Evolutionary conservation across 2,113 vertebrate species (phyloP), one percentile per base, ranked within the genome.

Genomic region (Collichthys lucidus): DNA sequence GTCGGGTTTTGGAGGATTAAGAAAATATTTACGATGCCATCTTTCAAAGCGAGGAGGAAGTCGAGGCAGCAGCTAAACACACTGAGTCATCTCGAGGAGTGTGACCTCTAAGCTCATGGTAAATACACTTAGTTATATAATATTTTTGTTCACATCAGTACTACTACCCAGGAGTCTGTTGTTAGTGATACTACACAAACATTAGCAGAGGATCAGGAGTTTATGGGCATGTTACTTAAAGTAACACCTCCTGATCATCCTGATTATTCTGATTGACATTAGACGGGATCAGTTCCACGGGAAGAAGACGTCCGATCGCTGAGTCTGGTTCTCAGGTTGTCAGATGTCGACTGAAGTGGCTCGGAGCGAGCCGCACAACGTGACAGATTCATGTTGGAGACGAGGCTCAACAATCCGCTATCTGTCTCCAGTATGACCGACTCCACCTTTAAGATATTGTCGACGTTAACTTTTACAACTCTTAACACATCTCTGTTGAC

Each of bases 21-120:
- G 74, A 74, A 53, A 83, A 89, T 79, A 88, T 88, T 86, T 84
- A 88, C 15, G 57, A 55, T 62, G 24, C 3, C 10, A 0, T 56
- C 20, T 56, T 49, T 62, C n/a, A 69, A 57, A 29, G 35, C 35
- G 35, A 40, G 59, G 19, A 75, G 42, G 40, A 49, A 19, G 22
- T 35, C 31, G 24, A 56, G 50, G 31, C 29, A 55, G 71, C 24
- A 53, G 74, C 50, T 56, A 52, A 76, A 69, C 14, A 55, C 22
- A 61, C 19, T 65, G 59, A 55, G 46, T 72, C 73, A 76, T 77
- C 26, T 71, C 78, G 2, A 47, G 6, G 61, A 63, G 20, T 29
- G 63, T 52, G 61, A n/a, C 60, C 44, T 75, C 5, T 20, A 64
- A 53, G 55, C 35, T 57, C 24, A 40, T 53, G n/a, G 69, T 3